Evolutionary conservation across 2,888 invertebrate species (phyloP), one percentile per base, ranked within the genome.

Genomic region (Nomada flava): DNA sequence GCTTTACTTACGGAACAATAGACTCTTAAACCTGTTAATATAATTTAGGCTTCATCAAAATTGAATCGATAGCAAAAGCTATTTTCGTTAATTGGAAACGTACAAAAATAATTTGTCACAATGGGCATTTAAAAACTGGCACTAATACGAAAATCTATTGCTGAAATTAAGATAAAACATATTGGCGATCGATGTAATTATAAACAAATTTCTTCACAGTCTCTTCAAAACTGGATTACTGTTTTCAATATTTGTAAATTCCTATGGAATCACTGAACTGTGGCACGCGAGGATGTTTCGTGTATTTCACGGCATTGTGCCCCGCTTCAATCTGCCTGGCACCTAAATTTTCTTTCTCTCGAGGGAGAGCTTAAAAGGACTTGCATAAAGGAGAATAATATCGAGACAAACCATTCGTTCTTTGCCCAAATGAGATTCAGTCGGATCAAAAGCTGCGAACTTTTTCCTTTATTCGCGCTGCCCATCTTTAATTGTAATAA

Each of bases 301-400:
- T n/a, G 60, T 50, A 20, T 23, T 50, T 71, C 7, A 20, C 18
- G 60, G 36, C 60, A 62, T 36, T 50, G 59, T 26, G 20, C 36
- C 36, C 7, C 36, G 36, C 36, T 36, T 36, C 36, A 36, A 36
- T 36, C 36, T 36, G 5, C 36, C 60, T 52, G 70, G 52, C 52
- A 71, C 53, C 23, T 29, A 59, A 65, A 50, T 15, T 18, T 26
- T 29, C 52, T 53, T 29, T 10, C 13, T n/a, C 13, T 50, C 36
- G 36, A 36, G 36, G 36, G 7, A 36, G 36, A 36, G 7, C 7
- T 36, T 36, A 7, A 36, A 18, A 29, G 60, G 23, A 55, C n/a
- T 9, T 26, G 11, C 57, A 64, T 73, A 47, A 73, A 65, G 29
- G 55, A 57, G 64, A 73, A 73, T 36, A 57, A 47, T 57, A 23